phyloP scores from a whole-genome alignment of 2,797 vertebrate species.

The Graptemys geographica region DNA sequence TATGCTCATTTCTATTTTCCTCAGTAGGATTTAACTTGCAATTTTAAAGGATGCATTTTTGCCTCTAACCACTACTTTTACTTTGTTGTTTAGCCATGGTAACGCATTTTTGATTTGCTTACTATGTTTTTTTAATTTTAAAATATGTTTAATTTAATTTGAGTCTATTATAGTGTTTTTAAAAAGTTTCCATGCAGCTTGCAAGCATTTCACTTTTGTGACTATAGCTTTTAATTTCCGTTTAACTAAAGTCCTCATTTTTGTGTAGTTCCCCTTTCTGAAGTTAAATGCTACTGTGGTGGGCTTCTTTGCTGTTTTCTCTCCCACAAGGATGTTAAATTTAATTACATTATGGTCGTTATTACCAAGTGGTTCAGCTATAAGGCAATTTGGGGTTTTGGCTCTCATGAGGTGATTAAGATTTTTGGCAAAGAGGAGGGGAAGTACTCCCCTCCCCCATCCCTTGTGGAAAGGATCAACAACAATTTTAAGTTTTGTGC shows the following conservation, averaged over 20 bases:
- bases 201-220: neutral
- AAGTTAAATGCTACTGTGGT: neutral
- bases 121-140: neutral
- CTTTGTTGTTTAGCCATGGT: neutral
- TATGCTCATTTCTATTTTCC: neutral
- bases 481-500: neutral
- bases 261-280: neutral
- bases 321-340: neutral
- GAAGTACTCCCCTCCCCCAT: neutral
- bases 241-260: neutral
- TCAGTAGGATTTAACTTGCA: no score
- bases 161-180: neutral
- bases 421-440: neutral
- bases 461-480: neutral
- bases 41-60: neutral
- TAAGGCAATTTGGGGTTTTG: neutral
- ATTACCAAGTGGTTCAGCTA: neutral
- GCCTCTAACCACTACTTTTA: neutral
- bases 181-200: neutral
- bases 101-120: neutral
- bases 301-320: neutral
- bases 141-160: neutral
- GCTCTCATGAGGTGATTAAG: neutral
- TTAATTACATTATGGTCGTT: neutral
- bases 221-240: neutral